Percentiles rank a stretch among this genome's conserved stretches.
These are phyloP conservation scores for Anthrax anthrax DNA, from an alignment of 2,888 invertebrate species.

Conservation along the genomic window DNA sequence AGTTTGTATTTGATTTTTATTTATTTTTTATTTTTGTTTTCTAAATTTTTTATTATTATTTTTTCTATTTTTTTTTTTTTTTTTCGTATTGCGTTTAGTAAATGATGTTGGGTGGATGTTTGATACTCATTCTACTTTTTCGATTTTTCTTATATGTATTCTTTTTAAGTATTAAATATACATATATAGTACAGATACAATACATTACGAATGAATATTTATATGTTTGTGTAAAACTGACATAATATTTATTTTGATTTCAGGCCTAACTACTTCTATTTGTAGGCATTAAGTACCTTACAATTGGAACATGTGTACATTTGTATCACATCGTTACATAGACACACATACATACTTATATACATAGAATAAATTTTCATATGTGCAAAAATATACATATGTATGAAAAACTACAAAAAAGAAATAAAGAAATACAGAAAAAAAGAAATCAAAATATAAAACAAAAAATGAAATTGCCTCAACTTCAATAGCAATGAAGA, in stretches of 20 bases:
- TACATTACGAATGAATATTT: no score
- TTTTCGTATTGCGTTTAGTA: no score
- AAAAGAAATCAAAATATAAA: neutral
- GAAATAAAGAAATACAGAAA: neutral
- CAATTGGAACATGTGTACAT: slow-evolving; percentile 4
- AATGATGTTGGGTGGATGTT: no score
- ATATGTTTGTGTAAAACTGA: neutral
- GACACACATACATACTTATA: no score
- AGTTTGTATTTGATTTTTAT: neutral
- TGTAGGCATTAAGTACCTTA: slow-evolving; percentile 5
- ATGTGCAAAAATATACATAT: neutral
- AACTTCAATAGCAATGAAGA: slow-evolving; percentile 5
- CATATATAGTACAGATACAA: no score
- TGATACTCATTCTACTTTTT: no score
- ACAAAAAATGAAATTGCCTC: neutral
- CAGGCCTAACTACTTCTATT: slow-evolving; percentile 7
- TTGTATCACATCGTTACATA: no score
- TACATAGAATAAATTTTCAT: no score
- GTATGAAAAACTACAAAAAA: neutral
- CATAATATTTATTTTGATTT: slow-evolving; percentile 9
- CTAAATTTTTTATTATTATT: neutral
- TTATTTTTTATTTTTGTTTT: neutral
- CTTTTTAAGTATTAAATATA: neutral
- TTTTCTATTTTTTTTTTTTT: neutral
- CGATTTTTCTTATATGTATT: neutral